These are phyloP conservation scores for Grammomys dolichurus DNA, from an alignment of 2,113 vertebrate genomes.

Conservation along the genomic window DNA sequence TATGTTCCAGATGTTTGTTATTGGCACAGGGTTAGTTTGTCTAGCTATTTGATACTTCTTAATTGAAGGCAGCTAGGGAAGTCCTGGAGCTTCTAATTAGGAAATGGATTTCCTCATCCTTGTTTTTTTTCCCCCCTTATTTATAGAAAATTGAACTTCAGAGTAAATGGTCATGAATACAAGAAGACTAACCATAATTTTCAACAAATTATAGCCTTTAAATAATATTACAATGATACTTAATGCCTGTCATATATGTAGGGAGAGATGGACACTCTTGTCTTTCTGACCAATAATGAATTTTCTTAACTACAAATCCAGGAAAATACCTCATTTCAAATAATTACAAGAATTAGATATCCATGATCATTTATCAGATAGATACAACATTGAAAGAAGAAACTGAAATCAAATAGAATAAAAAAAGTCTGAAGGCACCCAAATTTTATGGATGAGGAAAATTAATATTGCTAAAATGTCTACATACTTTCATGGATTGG, in stretches of 20 bases:
- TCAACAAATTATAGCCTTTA: not conserved
- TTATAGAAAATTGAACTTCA: not conserved
- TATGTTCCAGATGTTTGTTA: not conserved
- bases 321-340: not conserved
- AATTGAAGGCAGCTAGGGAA: not conserved
- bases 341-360: not conserved
- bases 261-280: not conserved
- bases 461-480: not conserved
- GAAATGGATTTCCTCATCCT: not conserved
- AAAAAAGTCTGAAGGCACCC: not conserved
- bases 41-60: not conserved
- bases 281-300: not conserved
- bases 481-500: not conserved
- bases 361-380: not conserved
- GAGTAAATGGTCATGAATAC: not conserved
- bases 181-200: not conserved
- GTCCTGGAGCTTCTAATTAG: not conserved
- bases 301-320: not conserved
- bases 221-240: not conserved
- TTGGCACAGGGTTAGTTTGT: not conserved
- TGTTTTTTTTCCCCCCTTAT: not conserved
- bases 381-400: accelerated
- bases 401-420: not conserved
- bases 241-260: not conserved
- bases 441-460: not conserved